phyloP scores from a whole-genome alignment of 1,140 invertebrate genomes.

The Amyelois transitella region DNA sequence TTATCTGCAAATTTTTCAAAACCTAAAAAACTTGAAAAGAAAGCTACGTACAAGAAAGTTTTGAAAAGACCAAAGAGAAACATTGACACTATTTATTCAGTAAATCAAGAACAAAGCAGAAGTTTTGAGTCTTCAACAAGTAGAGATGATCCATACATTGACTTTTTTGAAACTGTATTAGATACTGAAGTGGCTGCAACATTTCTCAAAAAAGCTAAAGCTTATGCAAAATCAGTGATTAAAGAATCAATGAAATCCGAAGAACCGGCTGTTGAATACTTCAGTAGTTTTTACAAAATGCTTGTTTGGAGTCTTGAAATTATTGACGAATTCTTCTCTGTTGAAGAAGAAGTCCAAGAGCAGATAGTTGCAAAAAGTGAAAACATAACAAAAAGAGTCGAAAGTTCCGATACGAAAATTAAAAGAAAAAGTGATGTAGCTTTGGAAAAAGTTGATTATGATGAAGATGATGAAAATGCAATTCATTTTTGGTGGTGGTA shows the following conservation, averaged over 20 bases:
- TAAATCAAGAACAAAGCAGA: conserved; percentile 8
- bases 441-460: neutral
- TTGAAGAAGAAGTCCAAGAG: conserved; percentile 32
- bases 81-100: neutral
- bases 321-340: conserved; percentile 41
- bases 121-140: neutral
- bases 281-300: conserved; percentile 33
- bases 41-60: neutral
- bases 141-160: conserved; percentile 23
- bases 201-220: conserved; percentile 27
- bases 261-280: conserved; percentile 43
- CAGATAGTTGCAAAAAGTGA: conserved; percentile 12
- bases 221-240: conserved; percentile 34
- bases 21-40: neutral
- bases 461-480: neutral
- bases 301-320: conserved; percentile 48
- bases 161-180: conserved; percentile 25
- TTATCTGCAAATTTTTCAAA: conserved; percentile 1
- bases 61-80: neutral
- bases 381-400: neutral
- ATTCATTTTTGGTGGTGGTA: conserved; percentile 21
- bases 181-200: conserved; percentile 21
- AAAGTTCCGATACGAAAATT: neutral
- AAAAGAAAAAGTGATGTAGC: neutral
- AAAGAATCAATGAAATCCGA: conserved; percentile 31